These are phyloP conservation scores for Eilema sororculum DNA, from an alignment of 2,888 invertebrate species.

Conservation along the genomic window DNA sequence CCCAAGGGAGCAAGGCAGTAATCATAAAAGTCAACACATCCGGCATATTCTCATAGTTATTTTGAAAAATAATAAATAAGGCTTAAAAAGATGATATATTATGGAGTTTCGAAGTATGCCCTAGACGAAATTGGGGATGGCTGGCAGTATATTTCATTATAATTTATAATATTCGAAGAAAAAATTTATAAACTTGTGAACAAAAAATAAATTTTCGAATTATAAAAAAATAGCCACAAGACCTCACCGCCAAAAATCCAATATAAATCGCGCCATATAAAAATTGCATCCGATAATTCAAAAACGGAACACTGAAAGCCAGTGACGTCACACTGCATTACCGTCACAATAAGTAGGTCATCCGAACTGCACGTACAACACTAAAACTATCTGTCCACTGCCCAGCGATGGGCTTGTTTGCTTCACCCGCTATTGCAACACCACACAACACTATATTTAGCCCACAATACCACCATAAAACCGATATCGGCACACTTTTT, in stretches of 20 bases:
- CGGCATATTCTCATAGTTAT: no score
- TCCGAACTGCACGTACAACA: conserved; percentile 37
- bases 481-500: conserved; percentile 32
- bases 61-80: no score
- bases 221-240: background rate
- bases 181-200: background rate
- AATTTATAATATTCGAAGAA: background rate
- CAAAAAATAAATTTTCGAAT: background rate
- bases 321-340: conserved; percentile 55
- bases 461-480: conserved; percentile 33
- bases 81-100: no score
- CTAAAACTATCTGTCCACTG: conserved; percentile 4
- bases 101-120: no score
- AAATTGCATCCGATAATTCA: conserved; percentile 26
- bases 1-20: no score
- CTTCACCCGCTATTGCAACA: conserved; percentile 14
- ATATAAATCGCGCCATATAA: conserved; percentile 29
- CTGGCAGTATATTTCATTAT: no score
- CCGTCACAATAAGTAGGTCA: conserved; percentile 50
- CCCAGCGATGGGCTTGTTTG: conserved; percentile 15
- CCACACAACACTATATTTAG: conserved; percentile 26
- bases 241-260: conserved; percentile 28
- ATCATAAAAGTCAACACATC: no score
- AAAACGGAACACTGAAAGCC: conserved; percentile 49
- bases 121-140: no score